A percentile compares a stretch with the other conserved stretches of the same genome.
phyloP scores from a whole-genome alignment of 2,888 invertebrate species.

The Nomada fabriciana region DNA sequence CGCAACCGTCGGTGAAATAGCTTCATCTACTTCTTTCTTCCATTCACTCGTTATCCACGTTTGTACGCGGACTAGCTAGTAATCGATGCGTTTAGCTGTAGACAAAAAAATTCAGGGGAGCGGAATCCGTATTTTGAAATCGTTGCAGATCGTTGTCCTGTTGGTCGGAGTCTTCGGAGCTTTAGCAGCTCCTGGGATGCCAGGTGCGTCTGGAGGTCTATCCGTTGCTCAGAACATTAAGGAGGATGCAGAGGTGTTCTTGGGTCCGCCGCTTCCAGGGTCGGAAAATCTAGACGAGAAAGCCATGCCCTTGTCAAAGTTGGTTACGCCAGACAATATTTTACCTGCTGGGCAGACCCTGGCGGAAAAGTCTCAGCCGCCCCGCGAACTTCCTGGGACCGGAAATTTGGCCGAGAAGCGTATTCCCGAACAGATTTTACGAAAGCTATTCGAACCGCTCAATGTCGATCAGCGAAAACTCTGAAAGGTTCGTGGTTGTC shows the following conservation, averaged over 20 bases:
- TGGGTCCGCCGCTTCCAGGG: slow-evolving; percentile 69
- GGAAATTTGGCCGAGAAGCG: slow-evolving; percentile 75
- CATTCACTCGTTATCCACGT: not conserved
- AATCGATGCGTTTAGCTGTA: not conserved
- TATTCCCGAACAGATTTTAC: slow-evolving; percentile 68
- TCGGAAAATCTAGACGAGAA: slow-evolving; percentile 75
- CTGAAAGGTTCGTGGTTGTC: not conserved
- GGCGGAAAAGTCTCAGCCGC: slow-evolving; percentile 67
- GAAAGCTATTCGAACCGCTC: slow-evolving; percentile 19
- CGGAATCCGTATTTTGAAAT: slow-evolving; percentile 18
- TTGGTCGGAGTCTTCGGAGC: slow-evolving; percentile 62
- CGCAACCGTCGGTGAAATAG: not conserved
- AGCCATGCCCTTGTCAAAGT: slow-evolving; percentile 70
- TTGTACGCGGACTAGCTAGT: not conserved
- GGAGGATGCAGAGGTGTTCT: slow-evolving; percentile 67
- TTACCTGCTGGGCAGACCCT: slow-evolving; percentile 63
- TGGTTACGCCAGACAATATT: slow-evolving; percentile 42
- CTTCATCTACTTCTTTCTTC: not conserved
- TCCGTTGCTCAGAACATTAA: slow-evolving; percentile 11
- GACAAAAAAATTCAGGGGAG: not conserved
- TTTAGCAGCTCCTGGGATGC: slow-evolving; percentile 54
- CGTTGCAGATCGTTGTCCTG: slow-evolving; percentile 70
- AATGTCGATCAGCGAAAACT: not conserved
- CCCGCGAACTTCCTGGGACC: slow-evolving; percentile 63
- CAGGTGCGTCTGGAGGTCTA: slow-evolving; percentile 36